Conservation (phyloP, 1,140 invertebrate genomes). For the Drosophila lowei region DNA sequence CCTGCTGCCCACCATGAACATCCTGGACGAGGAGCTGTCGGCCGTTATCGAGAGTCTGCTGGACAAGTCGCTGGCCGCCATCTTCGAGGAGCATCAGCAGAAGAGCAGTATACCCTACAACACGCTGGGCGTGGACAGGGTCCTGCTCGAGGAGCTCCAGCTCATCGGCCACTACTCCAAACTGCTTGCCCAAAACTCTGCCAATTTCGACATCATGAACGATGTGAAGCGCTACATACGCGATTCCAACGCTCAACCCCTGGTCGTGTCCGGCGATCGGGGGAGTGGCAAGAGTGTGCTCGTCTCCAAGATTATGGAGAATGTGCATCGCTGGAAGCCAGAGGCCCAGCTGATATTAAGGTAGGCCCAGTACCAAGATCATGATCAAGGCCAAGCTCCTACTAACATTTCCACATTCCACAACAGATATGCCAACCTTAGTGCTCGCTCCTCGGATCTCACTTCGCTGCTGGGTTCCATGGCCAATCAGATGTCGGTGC, state of each 20-base stretch:
- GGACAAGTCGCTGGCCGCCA: slow-evolving; percentile 84
- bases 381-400: neutral
- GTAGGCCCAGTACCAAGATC: slow-evolving; percentile 24
- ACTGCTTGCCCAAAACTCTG: slow-evolving; percentile 78
- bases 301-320: slow-evolving; percentile 88
- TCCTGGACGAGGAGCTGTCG: slow-evolving; percentile 86
- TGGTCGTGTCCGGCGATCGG: slow-evolving; percentile 89
- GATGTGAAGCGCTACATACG: slow-evolving; percentile 89
- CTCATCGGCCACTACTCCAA: slow-evolving; percentile 87
- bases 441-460: slow-evolving; percentile 75
- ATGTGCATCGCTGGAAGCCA: slow-evolving; percentile 87
- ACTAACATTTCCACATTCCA: neutral
- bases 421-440: slow-evolving; percentile 74
- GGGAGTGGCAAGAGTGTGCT: slow-evolving; percentile 93
- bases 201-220: slow-evolving; percentile 83
- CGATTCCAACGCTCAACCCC: slow-evolving; percentile 85
- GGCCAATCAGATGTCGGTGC: slow-evolving; percentile 78
- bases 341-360: slow-evolving; percentile 84
- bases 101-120: slow-evolving; percentile 80
- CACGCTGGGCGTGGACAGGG: slow-evolving; percentile 81
- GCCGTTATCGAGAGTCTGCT: slow-evolving; percentile 84
- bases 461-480: slow-evolving; percentile 77
- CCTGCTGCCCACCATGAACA: slow-evolving; percentile 86
- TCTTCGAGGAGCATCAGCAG: slow-evolving; percentile 85
- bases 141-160: slow-evolving; percentile 83